Evolutionary conservation across 2,888 invertebrate genomes (phyloP).

Genomic region (Chrysolina americana): DNA sequence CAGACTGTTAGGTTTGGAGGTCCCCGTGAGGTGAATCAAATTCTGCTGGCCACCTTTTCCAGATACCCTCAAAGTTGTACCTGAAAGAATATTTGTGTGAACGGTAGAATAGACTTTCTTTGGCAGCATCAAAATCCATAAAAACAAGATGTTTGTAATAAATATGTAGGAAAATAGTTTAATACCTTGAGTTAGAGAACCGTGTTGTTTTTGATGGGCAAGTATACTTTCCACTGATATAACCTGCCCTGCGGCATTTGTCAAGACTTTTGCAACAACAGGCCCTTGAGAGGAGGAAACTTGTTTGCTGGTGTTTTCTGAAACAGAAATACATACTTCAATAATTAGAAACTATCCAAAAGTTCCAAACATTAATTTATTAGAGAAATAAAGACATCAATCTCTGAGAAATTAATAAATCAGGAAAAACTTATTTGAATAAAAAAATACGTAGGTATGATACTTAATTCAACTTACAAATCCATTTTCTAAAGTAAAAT

Average conservation of each 20-base stretch:
- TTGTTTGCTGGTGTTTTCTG: constrained; percentile 70
- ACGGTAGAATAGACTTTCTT: background rate
- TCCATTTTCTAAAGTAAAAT: background rate
- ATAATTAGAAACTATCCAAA: too few species aligned
- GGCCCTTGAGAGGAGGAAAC: constrained; percentile 70
- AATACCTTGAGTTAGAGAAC: constrained; percentile 71
- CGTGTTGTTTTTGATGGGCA: constrained; percentile 72
- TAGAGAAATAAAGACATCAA: background rate
- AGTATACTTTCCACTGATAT: constrained; percentile 75
- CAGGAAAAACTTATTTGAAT: too few species aligned
- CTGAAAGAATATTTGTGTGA: constrained; percentile 53
- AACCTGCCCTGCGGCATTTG: constrained; percentile 77
- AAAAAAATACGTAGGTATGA: too few species aligned
- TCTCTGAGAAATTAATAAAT: background rate
- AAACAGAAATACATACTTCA: constrained; percentile 41
- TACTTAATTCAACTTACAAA: background rate
- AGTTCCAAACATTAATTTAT: too few species aligned
- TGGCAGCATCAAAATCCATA: background rate
- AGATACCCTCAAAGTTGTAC: constrained; percentile 70
- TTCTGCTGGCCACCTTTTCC: constrained; percentile 70
- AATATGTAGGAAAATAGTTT: background rate
- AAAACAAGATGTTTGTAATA: too few species aligned
- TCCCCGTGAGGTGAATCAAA: constrained; percentile 71
- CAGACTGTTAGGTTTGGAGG: constrained; percentile 64
- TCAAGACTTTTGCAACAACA: constrained; percentile 81